These are phyloP conservation scores for Germaria angustata DNA, from an alignment of 2,888 invertebrate genomes.

Conservation along the genomic window DNA sequence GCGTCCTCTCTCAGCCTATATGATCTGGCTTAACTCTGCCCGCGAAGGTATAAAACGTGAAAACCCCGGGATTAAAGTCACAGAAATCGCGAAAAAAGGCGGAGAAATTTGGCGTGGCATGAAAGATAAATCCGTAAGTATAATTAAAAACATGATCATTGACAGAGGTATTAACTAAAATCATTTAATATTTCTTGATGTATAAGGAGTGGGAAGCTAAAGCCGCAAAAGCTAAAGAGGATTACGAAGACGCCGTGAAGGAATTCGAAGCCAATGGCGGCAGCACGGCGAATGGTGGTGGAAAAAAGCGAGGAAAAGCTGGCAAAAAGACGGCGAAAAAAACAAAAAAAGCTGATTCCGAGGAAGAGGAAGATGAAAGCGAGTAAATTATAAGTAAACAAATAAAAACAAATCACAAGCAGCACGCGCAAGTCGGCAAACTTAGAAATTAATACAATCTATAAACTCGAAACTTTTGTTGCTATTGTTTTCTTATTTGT, in stretches of 20 bases:
- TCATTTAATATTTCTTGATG: background rate
- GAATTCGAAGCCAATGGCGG: slow-evolving; percentile 92
- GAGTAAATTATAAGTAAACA: slow-evolving; percentile 80
- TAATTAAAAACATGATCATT: background rate
- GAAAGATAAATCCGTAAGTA: slow-evolving; percentile 88
- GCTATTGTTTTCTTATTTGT: slow-evolving; percentile 20
- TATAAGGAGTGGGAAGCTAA: slow-evolving; percentile 93
- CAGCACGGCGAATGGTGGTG: slow-evolving; percentile 80
- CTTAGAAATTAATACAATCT: background rate
- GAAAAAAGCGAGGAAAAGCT: slow-evolving; percentile 81
- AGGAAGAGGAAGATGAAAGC: slow-evolving; percentile 84
- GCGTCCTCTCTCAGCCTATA: slow-evolving; percentile 93
- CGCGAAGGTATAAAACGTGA: slow-evolving; percentile 92
- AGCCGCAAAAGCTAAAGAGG: slow-evolving; percentile 92
- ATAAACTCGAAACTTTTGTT: slow-evolving; percentile 16
- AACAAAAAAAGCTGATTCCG: slow-evolving; percentile 84
- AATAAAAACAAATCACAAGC: slow-evolving; percentile 27
- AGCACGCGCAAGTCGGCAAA: slow-evolving; percentile 50
- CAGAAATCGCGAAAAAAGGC: slow-evolving; percentile 95
- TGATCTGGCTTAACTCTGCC: slow-evolving; percentile 94
- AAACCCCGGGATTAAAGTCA: slow-evolving; percentile 92
- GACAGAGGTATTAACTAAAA: background rate
- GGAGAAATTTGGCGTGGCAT: slow-evolving; percentile 96
- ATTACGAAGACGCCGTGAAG: slow-evolving; percentile 92
- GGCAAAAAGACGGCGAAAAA: slow-evolving; percentile 81